Evolutionary conservation across 1,140 invertebrate species (phyloP), one percentile per base, ranked within the genome.

Genomic region (Drosophila funebris): DNA sequence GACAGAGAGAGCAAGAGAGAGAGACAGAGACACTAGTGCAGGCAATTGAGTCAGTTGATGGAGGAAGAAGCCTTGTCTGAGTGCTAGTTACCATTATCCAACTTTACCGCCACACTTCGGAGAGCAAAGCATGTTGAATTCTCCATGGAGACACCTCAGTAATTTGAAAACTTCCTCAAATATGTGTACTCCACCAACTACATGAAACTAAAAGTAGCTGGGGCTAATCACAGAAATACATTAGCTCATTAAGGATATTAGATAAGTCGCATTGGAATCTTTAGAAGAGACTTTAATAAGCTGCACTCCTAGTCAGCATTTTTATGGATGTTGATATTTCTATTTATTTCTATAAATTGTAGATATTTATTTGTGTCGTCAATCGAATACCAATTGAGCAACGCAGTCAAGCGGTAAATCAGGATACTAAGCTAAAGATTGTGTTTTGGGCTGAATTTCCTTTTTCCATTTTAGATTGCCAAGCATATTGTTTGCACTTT

Each of bases 31-130:
- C 16, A 27, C 18, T 46, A 58, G 44, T 50, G 62, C 44, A 58
- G 62, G n/a, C 62, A 72, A 72, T 72, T 72, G 62, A 72, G 62
- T 50, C 24, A 16, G 24, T 24, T 9, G n/a, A 18, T 6, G 27
- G 27, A 39, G 4, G 0, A 37, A 27, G 18, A 54, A 39, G 9
- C 20, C 29, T 37, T 14, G 24, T 36, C 36, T n/a, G 20, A 29
- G 13, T 41, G 52, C 41, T 18, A 24, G 39, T 20, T 60, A 44
- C 20, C 64, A 63, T 68, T 72, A 78, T 37, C 58, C 29, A 85
- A 85, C 71, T 83, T 83, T 79, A 53, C 80, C 75, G 80, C 62
- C 80, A 57, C 80, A 73, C 63, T 52, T 69, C 76, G 77, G 73
- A 75, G 46, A 3, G 11, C 13, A 8, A 3, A 31, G n/a, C n/a